Conservation (phyloP, 2,113 vertebrate species). For the Elanoides forficatus region DNA sequence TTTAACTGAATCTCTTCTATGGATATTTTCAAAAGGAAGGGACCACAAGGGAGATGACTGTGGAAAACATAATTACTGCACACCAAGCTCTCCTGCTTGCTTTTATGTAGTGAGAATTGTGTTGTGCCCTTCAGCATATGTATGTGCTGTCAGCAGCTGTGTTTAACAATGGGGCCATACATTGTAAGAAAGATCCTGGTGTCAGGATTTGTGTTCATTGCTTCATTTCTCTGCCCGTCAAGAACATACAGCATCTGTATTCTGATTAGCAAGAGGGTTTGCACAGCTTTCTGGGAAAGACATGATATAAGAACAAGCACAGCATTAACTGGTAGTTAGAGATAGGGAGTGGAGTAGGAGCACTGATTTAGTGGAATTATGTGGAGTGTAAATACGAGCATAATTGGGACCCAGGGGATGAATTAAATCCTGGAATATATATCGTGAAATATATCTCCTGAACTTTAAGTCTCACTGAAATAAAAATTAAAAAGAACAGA, state of each 20-base stretch:
- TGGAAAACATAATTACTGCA: not conserved
- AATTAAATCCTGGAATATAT: not conserved
- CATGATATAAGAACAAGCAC: not conserved
- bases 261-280: not conserved
- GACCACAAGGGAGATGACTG: not conserved
- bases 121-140: not conserved
- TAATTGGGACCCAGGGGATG: not conserved
- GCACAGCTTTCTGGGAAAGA: not conserved
- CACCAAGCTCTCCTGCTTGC: not conserved
- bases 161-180: not conserved
- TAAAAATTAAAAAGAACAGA: not conserved
- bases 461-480: not conserved
- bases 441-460: not conserved
- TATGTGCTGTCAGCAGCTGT: rapidly evolving
- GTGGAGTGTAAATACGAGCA: not conserved
- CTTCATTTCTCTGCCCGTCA: not conserved
- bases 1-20: not conserved
- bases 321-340: not conserved
- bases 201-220: not conserved
- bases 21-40: not conserved
- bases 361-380: not conserved
- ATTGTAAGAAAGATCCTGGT: not conserved
- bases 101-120: not conserved
- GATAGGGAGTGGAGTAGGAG: not conserved
- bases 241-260: not conserved